These are phyloP conservation scores for Stenodema calcarata DNA, from an alignment of 2,888 invertebrate species.

Conservation along the genomic window DNA sequence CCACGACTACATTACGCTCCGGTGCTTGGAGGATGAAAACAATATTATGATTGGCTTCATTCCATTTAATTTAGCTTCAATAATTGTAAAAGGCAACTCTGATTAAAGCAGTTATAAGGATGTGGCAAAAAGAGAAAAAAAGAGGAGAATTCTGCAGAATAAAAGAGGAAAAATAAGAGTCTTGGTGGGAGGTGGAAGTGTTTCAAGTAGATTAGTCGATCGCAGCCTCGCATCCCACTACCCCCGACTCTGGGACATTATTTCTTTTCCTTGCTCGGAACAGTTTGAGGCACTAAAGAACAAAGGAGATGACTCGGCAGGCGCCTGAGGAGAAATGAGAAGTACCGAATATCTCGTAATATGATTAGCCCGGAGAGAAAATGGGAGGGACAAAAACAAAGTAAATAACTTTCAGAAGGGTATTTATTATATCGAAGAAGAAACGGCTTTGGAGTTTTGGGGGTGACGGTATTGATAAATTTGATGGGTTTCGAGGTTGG, in stretches of 20 bases:
- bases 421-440: background rate
- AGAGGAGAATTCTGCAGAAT: background rate
- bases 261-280: background rate
- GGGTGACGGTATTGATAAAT: background rate
- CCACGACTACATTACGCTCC: too few species aligned
- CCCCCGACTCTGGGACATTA: background rate
- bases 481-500: background rate
- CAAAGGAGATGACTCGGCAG: background rate
- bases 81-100: too few species aligned
- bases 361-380: background rate
- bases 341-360: background rate
- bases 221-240: background rate
- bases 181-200: background rate
- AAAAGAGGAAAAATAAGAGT: background rate
- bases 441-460: background rate
- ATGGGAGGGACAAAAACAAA: background rate
- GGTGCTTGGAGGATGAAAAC: too few species aligned
- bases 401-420: background rate
- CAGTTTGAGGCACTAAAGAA: background rate
- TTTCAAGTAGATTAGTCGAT: background rate
- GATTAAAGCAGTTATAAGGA: too few species aligned
- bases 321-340: background rate
- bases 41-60: too few species aligned
- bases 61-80: too few species aligned
- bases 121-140: too few species aligned